Evolutionary conservation across 2,888 invertebrate genomes (phyloP).

Genomic region (Ophraella communa): DNA sequence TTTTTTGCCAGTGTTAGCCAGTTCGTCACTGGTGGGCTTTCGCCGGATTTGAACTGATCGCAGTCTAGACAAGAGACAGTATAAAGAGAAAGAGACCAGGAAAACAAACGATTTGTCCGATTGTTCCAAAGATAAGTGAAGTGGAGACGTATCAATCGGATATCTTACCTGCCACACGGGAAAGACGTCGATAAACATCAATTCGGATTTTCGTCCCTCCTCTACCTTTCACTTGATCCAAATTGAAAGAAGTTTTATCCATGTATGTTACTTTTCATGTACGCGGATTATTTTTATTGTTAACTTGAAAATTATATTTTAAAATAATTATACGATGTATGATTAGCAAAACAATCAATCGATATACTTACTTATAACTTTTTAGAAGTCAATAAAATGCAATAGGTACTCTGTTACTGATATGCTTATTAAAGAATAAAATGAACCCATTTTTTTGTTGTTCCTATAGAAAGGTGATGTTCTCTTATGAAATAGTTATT

Average conservation of each 20-base stretch:
- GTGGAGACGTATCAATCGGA: conserved; percentile 49
- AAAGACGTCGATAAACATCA: conserved; percentile 18
- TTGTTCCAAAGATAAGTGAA: conserved; percentile 40
- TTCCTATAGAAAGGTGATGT: no score
- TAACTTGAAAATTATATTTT: no score
- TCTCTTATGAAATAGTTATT: no score
- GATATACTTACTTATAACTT: no score
- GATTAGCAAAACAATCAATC: no score
- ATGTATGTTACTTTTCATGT: no score
- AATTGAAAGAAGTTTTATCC: background rate
- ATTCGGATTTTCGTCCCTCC: conserved; percentile 8
- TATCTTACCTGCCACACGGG: conserved; percentile 39
- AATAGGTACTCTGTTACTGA: no score
- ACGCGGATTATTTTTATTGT: no score
- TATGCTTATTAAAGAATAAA: no score
- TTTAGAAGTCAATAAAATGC: no score
- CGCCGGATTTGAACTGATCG: conserved; percentile 30
- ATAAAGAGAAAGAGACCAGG: conserved; percentile 27
- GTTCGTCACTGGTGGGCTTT: conserved; percentile 2
- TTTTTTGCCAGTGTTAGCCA: background rate
- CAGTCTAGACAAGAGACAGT: conserved; percentile 45
- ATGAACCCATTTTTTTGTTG: no score
- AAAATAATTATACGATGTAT: no score
- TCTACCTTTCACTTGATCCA: background rate
- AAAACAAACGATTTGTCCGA: conserved; percentile 49